phyloP scores from a whole-genome alignment of 2,888 invertebrate genomes.

The Saturnia pavonia region DNA sequence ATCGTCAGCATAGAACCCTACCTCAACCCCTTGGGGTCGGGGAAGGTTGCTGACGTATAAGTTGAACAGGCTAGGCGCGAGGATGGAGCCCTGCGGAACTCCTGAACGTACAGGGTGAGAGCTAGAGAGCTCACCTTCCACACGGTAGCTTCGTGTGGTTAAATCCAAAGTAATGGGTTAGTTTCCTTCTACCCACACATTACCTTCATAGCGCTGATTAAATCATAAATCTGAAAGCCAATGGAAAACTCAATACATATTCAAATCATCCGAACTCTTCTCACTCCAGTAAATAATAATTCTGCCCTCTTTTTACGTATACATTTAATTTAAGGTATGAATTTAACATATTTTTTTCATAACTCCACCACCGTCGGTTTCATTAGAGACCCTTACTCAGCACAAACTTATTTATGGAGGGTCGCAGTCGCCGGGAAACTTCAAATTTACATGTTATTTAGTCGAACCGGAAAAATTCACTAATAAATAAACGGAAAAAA shows the following conservation, averaged over 20 bases:
- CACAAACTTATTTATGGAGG: slow-evolving; percentile 12
- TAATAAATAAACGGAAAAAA: slow-evolving; percentile 5
- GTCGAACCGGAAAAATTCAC: slow-evolving; percentile 11
- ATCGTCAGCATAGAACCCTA: too few relatives aligned
- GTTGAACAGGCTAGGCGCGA: too few relatives aligned
- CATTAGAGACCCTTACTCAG: slow-evolving; percentile 9
- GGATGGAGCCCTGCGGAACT: too few relatives aligned
- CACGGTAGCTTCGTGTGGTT: too few relatives aligned
- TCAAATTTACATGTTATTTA: slow-evolving; percentile 15
- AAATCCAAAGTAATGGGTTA: too few relatives aligned
- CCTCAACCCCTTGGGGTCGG: too few relatives aligned
- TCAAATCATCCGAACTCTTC: neutral
- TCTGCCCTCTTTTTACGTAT: slow-evolving; percentile 4
- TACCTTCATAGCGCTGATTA: neutral
- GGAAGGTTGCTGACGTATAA: too few relatives aligned
- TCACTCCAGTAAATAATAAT: neutral
- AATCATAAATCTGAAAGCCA: neutral
- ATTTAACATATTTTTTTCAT: slow-evolving; percentile 15
- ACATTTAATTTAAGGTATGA: slow-evolving; percentile 9
- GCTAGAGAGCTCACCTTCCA: too few relatives aligned
- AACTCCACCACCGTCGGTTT: slow-evolving; percentile 3
- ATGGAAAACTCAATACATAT: neutral
- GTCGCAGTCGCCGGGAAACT: slow-evolving; percentile 8
- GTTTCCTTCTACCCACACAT: neutral
- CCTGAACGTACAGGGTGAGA: too few relatives aligned